phyloP scores from a whole-genome alignment of 2,797 vertebrate species.

The Austrolebias charrua region DNA sequence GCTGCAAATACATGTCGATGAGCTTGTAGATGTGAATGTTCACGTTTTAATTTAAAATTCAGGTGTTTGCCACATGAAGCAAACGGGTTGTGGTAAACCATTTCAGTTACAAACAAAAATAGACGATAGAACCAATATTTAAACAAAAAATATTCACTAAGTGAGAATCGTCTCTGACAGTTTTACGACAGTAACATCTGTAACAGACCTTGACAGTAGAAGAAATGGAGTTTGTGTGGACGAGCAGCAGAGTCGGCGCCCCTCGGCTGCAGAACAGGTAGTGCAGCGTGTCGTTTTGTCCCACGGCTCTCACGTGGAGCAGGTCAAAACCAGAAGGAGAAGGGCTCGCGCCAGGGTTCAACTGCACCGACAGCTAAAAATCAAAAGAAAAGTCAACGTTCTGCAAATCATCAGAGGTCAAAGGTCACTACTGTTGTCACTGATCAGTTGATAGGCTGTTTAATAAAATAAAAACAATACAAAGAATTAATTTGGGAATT shows the following conservation, averaged over 20 bases:
- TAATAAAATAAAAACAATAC: not conserved
- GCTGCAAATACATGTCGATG: too few species aligned
- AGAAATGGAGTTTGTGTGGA: constrained; percentile 76
- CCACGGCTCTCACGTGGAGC: constrained; percentile 83
- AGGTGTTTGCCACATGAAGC: too few species aligned
- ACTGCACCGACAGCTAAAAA: constrained; percentile 77
- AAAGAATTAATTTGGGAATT: not conserved
- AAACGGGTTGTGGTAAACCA: too few species aligned
- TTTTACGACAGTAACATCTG: not conserved
- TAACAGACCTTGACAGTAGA: constrained; percentile 72
- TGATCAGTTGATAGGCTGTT: not conserved
- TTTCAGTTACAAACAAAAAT: too few species aligned
- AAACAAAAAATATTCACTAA: too few species aligned
- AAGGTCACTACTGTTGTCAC: not conserved
- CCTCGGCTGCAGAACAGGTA: constrained; percentile 85
- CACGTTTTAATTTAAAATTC: too few species aligned
- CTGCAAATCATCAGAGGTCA: not conserved
- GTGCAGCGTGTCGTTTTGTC: constrained; percentile 85
- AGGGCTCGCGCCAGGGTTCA: constrained; percentile 67
- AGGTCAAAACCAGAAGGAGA: constrained; percentile 68
- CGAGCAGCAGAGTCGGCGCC: constrained; percentile 82
- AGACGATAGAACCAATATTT: too few species aligned
- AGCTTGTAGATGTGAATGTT: too few species aligned
- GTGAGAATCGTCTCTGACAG: too few species aligned
- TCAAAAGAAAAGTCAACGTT: constrained; percentile 5